Evolutionary conservation across 2,113 vertebrate genomes (phyloP), one percentile per base, ranked within the genome.

Genomic region (Cranoglanis bouderius): DNA sequence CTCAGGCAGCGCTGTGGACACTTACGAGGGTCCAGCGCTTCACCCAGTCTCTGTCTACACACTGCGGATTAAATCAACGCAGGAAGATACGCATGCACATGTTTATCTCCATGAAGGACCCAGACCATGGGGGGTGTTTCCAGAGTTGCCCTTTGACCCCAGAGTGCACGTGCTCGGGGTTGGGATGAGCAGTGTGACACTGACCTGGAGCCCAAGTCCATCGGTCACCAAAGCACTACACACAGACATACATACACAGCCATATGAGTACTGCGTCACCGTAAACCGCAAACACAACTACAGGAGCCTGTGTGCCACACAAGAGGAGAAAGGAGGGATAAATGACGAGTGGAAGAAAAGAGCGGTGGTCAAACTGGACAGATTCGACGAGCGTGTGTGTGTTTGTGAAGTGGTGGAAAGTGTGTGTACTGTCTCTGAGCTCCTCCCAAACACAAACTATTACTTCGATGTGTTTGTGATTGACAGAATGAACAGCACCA

Each of bases 401-500:
- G 92, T 92, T 26, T 98, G 97, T 59, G 85, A 94, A 78, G 97
- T 96, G 18, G 93, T 94, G 13, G 97, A 94, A 92, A 98, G 94
- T 26, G 95, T 95, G 0, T 97, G 97, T 92, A 97, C 96, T 0
- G 93, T 98, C 84, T 94, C 96, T 0, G 96, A 92, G 6, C 96
- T 98, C 82, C 94, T 94, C 53, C 96, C 97, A 6, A 95, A 94
- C 90, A 97, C 95, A 1, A 95, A 94, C 82, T 98, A 98, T 90
- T 97, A 97, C 92, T 97, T 98, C 40, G 97, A 98, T 0, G 93
- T 98, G 18, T 98, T 97, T 78, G 95, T 96, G 70, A 94, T 97
- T 0, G 97, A 98, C 78, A 93, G 93, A 81, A 86, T 96, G 26
- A 97, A 97, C 2, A 94, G 96, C 0, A 97, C 97, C 51, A 98